Percentiles rank a stretch among this genome's conserved stretches.
Evolutionary conservation across 2,888 invertebrate species (phyloP).

Genomic region (Parascotia fuliginaria): DNA sequence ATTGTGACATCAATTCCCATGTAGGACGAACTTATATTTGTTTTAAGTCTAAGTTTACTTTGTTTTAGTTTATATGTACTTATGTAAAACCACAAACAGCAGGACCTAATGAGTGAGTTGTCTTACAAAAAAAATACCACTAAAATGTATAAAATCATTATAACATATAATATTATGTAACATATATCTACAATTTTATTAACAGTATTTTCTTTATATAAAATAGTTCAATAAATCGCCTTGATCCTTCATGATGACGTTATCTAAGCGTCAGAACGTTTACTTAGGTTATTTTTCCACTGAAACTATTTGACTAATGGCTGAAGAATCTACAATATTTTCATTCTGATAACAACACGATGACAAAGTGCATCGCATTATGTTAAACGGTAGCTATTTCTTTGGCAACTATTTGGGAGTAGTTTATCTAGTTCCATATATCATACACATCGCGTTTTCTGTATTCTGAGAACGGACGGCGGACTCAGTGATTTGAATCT

Average conservation of each 20-base stretch:
- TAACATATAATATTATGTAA: too few relatives aligned
- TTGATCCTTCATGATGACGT: conserved; percentile 34
- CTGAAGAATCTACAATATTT: conserved; percentile 63
- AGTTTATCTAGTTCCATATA: conserved; percentile 70
- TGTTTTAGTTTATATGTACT: too few relatives aligned
- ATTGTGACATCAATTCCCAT: too few relatives aligned
- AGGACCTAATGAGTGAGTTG: too few relatives aligned
- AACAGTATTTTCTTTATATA: conserved; percentile 10
- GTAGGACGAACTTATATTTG: too few relatives aligned
- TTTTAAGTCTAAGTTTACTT: too few relatives aligned
- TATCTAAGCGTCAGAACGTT: conserved; percentile 44
- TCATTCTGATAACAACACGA: conserved; percentile 70
- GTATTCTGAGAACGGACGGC: conserved; percentile 44
- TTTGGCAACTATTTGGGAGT: conserved; percentile 71
- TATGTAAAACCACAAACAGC: too few relatives aligned
- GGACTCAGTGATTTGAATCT: conserved; percentile 41
- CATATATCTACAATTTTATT: too few relatives aligned
- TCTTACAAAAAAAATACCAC: too few relatives aligned
- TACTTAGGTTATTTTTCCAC: conserved; percentile 38
- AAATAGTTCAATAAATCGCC: conserved; percentile 35
- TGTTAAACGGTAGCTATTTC: conserved; percentile 69
- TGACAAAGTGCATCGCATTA: conserved; percentile 76
- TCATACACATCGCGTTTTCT: conserved; percentile 53
- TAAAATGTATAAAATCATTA: too few relatives aligned
- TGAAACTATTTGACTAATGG: conserved; percentile 65